Conservation (phyloP, 1,140 invertebrate species). For the Zaprionus camerounensis region DNA sequence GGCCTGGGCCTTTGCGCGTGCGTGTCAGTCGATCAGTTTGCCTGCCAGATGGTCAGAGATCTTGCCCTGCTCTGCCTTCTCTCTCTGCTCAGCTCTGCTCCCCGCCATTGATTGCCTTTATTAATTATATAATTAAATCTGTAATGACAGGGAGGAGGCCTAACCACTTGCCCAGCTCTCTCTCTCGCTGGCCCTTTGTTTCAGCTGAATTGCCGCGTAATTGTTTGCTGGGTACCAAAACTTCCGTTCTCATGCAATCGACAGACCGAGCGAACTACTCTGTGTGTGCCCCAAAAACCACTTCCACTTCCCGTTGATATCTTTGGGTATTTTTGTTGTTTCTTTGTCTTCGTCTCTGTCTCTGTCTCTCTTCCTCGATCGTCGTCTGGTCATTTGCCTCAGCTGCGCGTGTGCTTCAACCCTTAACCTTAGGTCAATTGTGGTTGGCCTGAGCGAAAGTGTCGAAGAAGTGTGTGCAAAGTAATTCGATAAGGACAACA, state of each 20-base stretch:
- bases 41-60: constrained; percentile 58
- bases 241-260: constrained; percentile 71
- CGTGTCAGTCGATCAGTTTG: constrained; percentile 52
- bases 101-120: constrained; percentile 78
- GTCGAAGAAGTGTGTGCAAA: constrained; percentile 25
- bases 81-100: constrained; percentile 7
- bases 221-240: constrained; percentile 65
- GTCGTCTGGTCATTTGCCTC: constrained; percentile 16
- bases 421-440: constrained; percentile 50
- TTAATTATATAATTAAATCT: constrained; percentile 83
- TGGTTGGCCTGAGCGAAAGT: constrained; percentile 11
- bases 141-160: constrained; percentile 62
- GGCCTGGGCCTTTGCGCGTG: constrained; percentile 55
- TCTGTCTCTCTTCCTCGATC: not conserved
- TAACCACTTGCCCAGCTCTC: constrained; percentile 34
- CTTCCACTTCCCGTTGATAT: constrained; percentile 72
- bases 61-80: constrained; percentile 1
- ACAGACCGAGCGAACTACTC: constrained; percentile 17
- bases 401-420: constrained; percentile 36
- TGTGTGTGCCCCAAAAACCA: constrained; percentile 52
- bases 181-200: constrained; percentile 35
- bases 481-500: constrained; percentile 22
- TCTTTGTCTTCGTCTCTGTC: not conserved
- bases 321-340: constrained; percentile 34
- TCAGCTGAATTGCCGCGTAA: constrained; percentile 58